phyloP scores from a whole-genome alignment of 2,888 invertebrate species.

The Drosophila ustulata region DNA sequence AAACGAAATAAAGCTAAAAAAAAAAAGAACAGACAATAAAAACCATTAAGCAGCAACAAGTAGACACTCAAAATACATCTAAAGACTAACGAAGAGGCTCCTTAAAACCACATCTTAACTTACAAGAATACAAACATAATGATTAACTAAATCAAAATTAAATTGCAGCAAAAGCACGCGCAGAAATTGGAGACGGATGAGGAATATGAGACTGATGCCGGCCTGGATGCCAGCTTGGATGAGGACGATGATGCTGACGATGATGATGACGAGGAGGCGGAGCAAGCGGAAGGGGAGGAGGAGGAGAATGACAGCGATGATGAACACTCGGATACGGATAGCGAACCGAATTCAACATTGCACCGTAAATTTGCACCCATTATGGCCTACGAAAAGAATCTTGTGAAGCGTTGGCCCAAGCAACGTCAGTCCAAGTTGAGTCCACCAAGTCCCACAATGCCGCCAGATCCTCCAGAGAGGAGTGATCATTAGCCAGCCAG shows the following conservation, averaged over 20 bases:
- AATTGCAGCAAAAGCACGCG: background rate
- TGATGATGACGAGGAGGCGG: background rate
- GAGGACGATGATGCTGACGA: slow-evolving; percentile 41
- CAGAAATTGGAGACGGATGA: slow-evolving; percentile 5
- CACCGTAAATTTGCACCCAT: slow-evolving; percentile 32
- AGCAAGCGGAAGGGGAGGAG: background rate
- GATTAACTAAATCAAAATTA: background rate
- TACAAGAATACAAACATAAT: too few species aligned
- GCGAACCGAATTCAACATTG: slow-evolving; percentile 24
- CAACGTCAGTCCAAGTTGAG: slow-evolving; percentile 1
- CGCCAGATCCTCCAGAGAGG: background rate
- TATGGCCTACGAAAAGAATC: slow-evolving; percentile 45
- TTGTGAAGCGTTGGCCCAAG: slow-evolving; percentile 52
- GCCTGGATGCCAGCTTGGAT: slow-evolving; percentile 40
- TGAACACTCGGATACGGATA: slow-evolving; percentile 60
- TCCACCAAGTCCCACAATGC: slow-evolving; percentile 3
- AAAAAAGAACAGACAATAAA: too few species aligned
- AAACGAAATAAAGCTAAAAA: too few species aligned
- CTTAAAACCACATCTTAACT: too few species aligned
- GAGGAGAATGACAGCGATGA: slow-evolving; percentile 52
- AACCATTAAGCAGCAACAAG: too few species aligned
- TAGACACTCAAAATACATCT: too few species aligned
- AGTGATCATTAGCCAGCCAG: background rate
- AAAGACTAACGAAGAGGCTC: too few species aligned
- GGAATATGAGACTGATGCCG: slow-evolving; percentile 62